These are phyloP conservation scores for Chironomus tentans DNA, from an alignment of 2,888 invertebrate genomes.

Conservation along the genomic window DNA sequence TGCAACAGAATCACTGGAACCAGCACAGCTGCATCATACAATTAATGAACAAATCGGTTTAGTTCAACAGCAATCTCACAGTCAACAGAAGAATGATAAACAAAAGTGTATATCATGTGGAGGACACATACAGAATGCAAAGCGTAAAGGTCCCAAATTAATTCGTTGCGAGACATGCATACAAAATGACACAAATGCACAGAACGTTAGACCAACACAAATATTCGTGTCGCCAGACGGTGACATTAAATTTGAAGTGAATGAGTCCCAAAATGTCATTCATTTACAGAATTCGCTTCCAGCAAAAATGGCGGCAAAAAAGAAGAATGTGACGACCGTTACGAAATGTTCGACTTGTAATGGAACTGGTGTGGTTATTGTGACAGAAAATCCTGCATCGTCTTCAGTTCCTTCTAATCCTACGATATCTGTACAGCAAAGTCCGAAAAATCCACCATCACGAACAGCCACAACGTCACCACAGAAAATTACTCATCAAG, in stretches of 20 bases:
- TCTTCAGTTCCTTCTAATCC: neutral
- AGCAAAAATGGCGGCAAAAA: neutral
- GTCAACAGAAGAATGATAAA: constrained; percentile 44
- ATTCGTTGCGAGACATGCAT: constrained; percentile 54
- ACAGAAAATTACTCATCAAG: constrained; percentile 13
- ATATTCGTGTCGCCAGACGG: constrained; percentile 60
- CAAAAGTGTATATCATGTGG: constrained; percentile 55
- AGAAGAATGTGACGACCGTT: constrained; percentile 40
- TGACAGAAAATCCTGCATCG: constrained; percentile 45
- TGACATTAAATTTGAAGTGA: constrained; percentile 51
- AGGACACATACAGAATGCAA: constrained; percentile 48
- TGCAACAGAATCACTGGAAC: constrained; percentile 44
- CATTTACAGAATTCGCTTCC: neutral
- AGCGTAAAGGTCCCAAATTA: constrained; percentile 53
- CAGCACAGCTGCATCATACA: constrained; percentile 31
- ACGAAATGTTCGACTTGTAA: constrained; percentile 85
- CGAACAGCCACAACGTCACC: constrained; percentile 12
- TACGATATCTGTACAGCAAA: neutral
- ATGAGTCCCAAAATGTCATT: constrained; percentile 35
- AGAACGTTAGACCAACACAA: constrained; percentile 40
- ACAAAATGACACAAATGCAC: constrained; percentile 47
- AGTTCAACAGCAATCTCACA: constrained; percentile 29
- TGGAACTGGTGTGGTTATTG: constrained; percentile 76
- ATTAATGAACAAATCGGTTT: neutral
- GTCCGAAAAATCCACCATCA: constrained; percentile 14